These are phyloP conservation scores for Echinarachnius parma DNA, from an alignment of 53 echinoderm and acorn worm genomes.

Conservation along the genomic window DNA sequence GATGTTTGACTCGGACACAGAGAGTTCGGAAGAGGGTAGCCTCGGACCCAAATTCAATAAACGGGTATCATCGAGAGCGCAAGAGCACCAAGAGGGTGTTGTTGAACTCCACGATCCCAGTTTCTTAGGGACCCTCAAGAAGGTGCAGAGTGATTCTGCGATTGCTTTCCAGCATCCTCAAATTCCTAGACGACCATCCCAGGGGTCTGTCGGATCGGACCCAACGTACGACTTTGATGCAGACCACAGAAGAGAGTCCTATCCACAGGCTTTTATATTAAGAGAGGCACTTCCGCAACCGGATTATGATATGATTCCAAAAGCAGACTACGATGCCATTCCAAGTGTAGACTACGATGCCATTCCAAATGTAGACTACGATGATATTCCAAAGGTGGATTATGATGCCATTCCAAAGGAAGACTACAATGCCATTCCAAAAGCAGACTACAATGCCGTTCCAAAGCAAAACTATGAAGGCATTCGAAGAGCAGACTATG, in stretches of 20 bases:
- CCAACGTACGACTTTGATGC: background rate
- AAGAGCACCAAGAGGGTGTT: background rate
- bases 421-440: constrained; percentile 2
- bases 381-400: background rate
- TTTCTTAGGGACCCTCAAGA: background rate
- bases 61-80: background rate
- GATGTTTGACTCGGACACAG: constrained; percentile 32
- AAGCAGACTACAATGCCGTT: background rate
- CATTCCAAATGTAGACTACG: constrained; percentile 12
- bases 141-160: too few relatives aligned
- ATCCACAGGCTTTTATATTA: constrained; percentile 13
- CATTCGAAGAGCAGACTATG: constrained; percentile 12
- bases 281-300: constrained; percentile 5
- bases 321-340: background rate
- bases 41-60: background rate
- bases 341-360: too few relatives aligned
- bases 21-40: constrained; percentile 29
- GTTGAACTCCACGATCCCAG: background rate
- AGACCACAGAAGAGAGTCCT: background rate
- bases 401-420: constrained; percentile 2
- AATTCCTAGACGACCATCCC: background rate
- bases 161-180: background rate
- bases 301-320: constrained; percentile 5
- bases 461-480: too few relatives aligned
- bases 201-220: background rate